Conservation (phyloP, 2,113 vertebrate genomes). For the Cryptomyrus ogoouensis region DNA sequence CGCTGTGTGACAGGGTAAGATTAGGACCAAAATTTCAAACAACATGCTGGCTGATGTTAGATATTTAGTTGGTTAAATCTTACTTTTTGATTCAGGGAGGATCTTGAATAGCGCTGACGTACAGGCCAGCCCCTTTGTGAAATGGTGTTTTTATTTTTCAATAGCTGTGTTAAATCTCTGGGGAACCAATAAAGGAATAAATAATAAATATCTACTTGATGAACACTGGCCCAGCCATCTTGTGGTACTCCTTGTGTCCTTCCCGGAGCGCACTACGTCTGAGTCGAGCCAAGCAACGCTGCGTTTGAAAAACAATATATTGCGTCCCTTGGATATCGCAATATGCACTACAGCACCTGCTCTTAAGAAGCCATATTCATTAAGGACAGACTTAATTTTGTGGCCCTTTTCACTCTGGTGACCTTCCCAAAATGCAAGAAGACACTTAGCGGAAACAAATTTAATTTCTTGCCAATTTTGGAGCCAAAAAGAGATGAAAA, state of each 20-base stretch:
- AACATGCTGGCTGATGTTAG: background rate
- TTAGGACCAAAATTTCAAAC: conserved; percentile 22
- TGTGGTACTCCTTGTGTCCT: conserved; percentile 2
- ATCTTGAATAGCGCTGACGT: conserved; percentile 7
- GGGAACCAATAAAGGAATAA: conserved; percentile 55
- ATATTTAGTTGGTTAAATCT: background rate
- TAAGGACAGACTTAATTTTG: background rate
- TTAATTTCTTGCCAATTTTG: background rate
- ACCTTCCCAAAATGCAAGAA: background rate
- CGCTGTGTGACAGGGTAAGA: conserved; percentile 12
- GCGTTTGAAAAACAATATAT: background rate
- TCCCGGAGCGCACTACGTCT: too few relatives aligned
- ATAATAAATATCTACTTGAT: conserved; percentile 45
- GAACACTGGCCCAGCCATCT: conserved; percentile 21
- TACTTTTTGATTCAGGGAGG: background rate
- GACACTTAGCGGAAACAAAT: background rate
- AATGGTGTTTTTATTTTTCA: conserved; percentile 42
- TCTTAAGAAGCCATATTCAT: background rate
- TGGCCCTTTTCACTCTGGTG: background rate
- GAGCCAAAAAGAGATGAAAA: background rate
- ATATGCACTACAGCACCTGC: background rate
- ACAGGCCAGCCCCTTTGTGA: conserved; percentile 42
- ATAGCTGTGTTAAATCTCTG: conserved; percentile 54
- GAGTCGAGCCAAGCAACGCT: background rate
- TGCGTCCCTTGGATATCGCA: background rate